Percentiles rank a stretch among this genome's conserved stretches.
Conservation (phyloP, 2,888 invertebrate genomes). For the Nymphalis urticae region DNA sequence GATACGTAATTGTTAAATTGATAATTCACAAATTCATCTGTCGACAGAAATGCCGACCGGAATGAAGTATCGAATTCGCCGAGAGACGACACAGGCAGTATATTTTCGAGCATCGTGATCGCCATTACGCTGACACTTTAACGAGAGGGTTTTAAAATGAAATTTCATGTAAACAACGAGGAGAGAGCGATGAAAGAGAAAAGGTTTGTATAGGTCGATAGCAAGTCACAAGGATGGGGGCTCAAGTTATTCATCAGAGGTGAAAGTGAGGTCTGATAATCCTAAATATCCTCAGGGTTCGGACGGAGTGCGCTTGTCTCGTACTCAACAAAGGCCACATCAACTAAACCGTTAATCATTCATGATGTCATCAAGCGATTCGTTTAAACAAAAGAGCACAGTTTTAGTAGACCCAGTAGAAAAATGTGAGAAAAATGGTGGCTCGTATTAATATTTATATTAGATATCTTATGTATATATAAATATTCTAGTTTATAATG, state of each 20-base stretch:
- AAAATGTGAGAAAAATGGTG: too few relatives aligned
- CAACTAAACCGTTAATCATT: conserved; percentile 45
- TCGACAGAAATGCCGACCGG: conserved; percentile 15
- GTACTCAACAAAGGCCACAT: conserved; percentile 44
- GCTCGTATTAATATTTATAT: too few relatives aligned
- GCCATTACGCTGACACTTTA: conserved; percentile 56
- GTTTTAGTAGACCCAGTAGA: too few relatives aligned
- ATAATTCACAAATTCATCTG: conserved; percentile 50
- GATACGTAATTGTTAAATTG: conserved; percentile 64
- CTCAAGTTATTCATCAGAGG: conserved; percentile 67
- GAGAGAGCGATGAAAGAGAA: conserved; percentile 67
- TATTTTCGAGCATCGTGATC: conserved; percentile 48
- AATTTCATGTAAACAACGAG: conserved; percentile 64
- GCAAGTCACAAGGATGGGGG: conserved; percentile 58
- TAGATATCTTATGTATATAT: too few relatives aligned
- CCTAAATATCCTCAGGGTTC: conserved; percentile 65
- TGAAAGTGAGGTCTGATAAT: conserved; percentile 69
- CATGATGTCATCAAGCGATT: conserved; percentile 26
- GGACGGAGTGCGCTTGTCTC: conserved; percentile 53
- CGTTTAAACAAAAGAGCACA: conserved; percentile 10
- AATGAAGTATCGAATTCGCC: conserved; percentile 4
- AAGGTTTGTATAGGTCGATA: conserved; percentile 60
- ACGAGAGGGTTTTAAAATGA: conserved; percentile 58
- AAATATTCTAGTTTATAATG: too few relatives aligned
- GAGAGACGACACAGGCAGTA: conserved; percentile 41